Percentiles rank a stretch among this genome's conserved stretches.
These are phyloP conservation scores for Galerucella pusilla DNA, from an alignment of 2,888 invertebrate genomes.

Conservation along the genomic window DNA sequence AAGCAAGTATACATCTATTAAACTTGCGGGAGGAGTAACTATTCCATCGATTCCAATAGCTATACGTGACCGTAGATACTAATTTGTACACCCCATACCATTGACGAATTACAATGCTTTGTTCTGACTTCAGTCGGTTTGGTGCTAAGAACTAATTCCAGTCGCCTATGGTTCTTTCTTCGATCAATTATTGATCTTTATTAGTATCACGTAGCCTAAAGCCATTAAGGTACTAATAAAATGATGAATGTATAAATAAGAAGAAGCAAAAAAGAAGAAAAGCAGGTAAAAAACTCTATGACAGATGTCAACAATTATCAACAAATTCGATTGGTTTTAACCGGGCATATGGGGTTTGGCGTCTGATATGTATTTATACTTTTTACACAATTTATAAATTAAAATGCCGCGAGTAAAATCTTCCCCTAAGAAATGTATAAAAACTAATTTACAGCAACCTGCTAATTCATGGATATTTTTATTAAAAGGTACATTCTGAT, in stretches of 20 bases:
- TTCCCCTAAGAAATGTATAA: constrained; percentile 68
- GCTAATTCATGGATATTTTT: constrained; percentile 78
- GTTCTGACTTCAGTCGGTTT: too few relatives aligned
- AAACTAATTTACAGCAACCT: constrained; percentile 68
- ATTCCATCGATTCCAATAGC: too few relatives aligned
- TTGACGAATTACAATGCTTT: too few relatives aligned
- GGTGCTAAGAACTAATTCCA: too few relatives aligned
- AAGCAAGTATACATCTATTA: too few relatives aligned
- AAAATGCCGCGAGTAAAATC: constrained; percentile 71
- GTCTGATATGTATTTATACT: constrained; percentile 31
- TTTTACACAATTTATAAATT: constrained; percentile 32
- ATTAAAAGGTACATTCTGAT: constrained; percentile 69
- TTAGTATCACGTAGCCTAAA: too few relatives aligned
- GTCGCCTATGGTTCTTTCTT: too few relatives aligned
- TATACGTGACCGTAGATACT: too few relatives aligned
- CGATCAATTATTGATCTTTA: too few relatives aligned
- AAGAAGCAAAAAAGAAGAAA: background rate
- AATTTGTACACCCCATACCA: too few relatives aligned
- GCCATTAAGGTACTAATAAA: too few relatives aligned
- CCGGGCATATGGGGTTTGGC: constrained; percentile 29
- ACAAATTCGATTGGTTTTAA: constrained; percentile 26
- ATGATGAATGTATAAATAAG: background rate
- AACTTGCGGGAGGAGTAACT: too few relatives aligned
- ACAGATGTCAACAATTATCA: constrained; percentile 23
- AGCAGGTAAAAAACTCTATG: background rate